Evolutionary conservation across 2,113 vertebrate species (phyloP).

Genomic region (Sinosuthora webbiana): DNA sequence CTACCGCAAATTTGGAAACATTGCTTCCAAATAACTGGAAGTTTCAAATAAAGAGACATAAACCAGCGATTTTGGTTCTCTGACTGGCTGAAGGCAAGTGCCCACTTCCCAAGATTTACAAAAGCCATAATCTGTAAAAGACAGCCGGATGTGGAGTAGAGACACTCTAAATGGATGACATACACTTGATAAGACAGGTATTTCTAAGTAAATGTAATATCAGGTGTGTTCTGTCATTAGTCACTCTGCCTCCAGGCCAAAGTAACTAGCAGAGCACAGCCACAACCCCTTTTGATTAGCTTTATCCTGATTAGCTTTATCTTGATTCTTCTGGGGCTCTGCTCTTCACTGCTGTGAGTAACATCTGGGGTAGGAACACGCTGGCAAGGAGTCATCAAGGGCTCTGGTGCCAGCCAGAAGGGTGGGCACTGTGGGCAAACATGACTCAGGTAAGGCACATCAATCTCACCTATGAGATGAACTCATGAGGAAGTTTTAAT

Average conservation of each 20-base stretch:
- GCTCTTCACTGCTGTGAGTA: neutral
- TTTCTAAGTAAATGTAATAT: neutral
- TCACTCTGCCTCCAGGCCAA: neutral
- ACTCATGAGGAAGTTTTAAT: neutral
- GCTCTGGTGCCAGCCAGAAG: neutral
- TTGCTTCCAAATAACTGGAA: neutral
- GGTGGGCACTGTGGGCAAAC: neutral
- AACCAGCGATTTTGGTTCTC: neutral
- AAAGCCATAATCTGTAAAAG: neutral
- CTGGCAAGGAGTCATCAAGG: neutral
- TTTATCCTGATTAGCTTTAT: neutral
- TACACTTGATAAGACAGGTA: neutral
- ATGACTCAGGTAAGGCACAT: neutral
- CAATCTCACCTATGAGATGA: neutral
- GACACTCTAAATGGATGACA: accelerated
- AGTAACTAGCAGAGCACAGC: neutral
- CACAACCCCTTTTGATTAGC: neutral
- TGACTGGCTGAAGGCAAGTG: neutral
- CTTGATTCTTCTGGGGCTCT: neutral
- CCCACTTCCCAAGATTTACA: neutral
- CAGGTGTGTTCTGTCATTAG: neutral
- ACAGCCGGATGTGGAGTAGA: neutral
- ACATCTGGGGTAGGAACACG: accelerated
- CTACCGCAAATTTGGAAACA: neutral
- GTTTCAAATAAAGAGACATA: neutral